A percentile compares a stretch with the other conserved stretches of the same genome.
These are phyloP conservation scores for Physella acuta DNA, from an alignment of 1,140 invertebrate species.

Conservation along the genomic window DNA sequence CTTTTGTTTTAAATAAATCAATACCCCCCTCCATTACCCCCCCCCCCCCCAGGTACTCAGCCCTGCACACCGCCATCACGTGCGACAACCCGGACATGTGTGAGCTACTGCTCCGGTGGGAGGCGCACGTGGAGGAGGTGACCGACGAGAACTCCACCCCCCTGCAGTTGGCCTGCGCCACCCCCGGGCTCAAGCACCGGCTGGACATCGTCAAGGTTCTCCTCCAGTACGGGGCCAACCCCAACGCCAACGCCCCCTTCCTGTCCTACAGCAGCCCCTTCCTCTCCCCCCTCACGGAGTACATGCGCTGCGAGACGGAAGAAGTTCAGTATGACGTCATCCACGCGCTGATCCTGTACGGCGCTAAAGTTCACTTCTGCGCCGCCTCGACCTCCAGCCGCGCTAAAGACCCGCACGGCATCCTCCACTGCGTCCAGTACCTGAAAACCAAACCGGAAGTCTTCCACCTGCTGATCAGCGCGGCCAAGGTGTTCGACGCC, in stretches of 20 bases:
- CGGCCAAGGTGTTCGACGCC: conserved; percentile 32
- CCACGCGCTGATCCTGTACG: conserved; percentile 74
- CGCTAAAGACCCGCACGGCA: conserved; percentile 42
- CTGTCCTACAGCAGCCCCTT: conserved; percentile 51
- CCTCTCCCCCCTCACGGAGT: conserved; percentile 79
- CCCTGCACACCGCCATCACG: conserved; percentile 80
- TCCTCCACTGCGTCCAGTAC: conserved; percentile 39
- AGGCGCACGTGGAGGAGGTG: conserved; percentile 62
- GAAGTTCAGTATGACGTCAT: conserved; percentile 72
- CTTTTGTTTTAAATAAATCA: too few species aligned
- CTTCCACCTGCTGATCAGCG: conserved; percentile 35
- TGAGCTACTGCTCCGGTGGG: conserved; percentile 62
- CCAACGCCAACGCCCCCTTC: conserved; percentile 69
- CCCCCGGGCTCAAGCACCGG: conserved; percentile 72
- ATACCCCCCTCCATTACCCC: too few species aligned
- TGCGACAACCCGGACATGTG: conserved; percentile 64
- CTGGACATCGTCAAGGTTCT: conserved; percentile 70
- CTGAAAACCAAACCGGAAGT: conserved; percentile 32
- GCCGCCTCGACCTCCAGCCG: conserved; percentile 24
- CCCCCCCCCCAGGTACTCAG: conserved; percentile 20
- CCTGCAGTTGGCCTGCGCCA: conserved; percentile 82
- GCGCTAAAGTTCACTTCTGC: conserved; percentile 64
- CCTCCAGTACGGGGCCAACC: conserved; percentile 47
- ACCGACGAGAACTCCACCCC: conserved; percentile 77
- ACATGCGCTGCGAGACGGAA: conserved; percentile 70